These are phyloP conservation scores for Macrochelys suwanniensis DNA, from an alignment of 2,797 vertebrate species.

Conservation along the genomic window DNA sequence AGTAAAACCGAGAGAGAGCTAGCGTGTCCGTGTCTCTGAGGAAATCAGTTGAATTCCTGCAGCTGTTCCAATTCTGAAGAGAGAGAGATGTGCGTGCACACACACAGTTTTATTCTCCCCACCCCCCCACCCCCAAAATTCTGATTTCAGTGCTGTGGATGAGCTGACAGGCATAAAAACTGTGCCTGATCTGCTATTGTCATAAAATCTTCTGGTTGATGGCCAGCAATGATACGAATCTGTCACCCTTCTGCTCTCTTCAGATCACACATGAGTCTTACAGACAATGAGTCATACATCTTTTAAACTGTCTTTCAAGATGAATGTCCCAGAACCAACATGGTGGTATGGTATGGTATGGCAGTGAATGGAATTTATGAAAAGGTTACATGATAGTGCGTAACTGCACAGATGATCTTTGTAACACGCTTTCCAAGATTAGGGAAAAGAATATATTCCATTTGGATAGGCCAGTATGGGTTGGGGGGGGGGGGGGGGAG, in stretches of 20 bases:
- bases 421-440: accelerated
- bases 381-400: background rate
- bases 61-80: background rate
- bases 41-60: background rate
- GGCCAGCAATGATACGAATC: accelerated
- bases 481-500: accelerated
- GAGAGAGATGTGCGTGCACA: background rate
- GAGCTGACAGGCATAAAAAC: background rate
- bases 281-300: accelerated
- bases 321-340: background rate
- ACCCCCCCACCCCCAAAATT: accelerated
- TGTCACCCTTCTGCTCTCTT: background rate
- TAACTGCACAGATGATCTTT: background rate
- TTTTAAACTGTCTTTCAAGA: background rate
- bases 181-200: background rate
- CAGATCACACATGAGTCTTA: accelerated
- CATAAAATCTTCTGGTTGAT: background rate
- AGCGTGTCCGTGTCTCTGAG: background rate
- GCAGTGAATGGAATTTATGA: background rate
- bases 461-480: accelerated
- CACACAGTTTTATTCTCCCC: background rate
- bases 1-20: background rate
- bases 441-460: background rate
- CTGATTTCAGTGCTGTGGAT: background rate
- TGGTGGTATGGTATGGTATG: background rate